Conservation (phyloP, 2,888 invertebrate genomes). For the Chelonus formosanus region DNA sequence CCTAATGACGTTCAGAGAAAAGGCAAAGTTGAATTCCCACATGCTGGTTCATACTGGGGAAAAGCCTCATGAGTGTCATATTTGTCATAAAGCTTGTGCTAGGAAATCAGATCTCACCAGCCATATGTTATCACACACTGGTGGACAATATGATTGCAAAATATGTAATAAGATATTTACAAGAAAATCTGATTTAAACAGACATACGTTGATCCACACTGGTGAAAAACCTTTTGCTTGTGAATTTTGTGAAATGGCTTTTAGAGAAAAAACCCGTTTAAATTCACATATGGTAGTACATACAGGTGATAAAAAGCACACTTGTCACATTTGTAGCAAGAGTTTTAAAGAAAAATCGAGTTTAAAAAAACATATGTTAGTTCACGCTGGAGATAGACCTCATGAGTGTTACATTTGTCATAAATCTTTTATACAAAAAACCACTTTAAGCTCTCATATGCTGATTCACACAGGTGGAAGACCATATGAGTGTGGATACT, state of each 20-base stretch:
- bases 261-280: slow-evolving; percentile 57
- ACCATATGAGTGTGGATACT: slow-evolving; percentile 56
- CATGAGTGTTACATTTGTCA: slow-evolving; percentile 59
- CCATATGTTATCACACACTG: slow-evolving; percentile 61
- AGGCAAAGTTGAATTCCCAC: slow-evolving; percentile 60
- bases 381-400: slow-evolving; percentile 56
- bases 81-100: slow-evolving; percentile 61
- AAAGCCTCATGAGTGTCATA: slow-evolving; percentile 60
- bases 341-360: slow-evolving; percentile 56
- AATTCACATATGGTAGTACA: slow-evolving; percentile 59
- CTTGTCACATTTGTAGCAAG: slow-evolving; percentile 58
- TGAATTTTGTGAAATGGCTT: slow-evolving; percentile 58
- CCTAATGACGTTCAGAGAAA: slow-evolving; percentile 60
- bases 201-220: slow-evolving; percentile 59
- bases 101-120: slow-evolving; percentile 61
- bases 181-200: slow-evolving; percentile 58
- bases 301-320: slow-evolving; percentile 57
- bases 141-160: slow-evolving; percentile 61
- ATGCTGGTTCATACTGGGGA: slow-evolving; percentile 62
- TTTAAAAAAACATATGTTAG: slow-evolving; percentile 57
- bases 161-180: slow-evolving; percentile 62
- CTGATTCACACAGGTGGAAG: slow-evolving; percentile 54
- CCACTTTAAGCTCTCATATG: slow-evolving; percentile 57
- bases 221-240: slow-evolving; percentile 60
- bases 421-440: slow-evolving; percentile 57